Evolutionary conservation across 2,113 vertebrate species (phyloP).

Genomic region (Hirundichthys speculiger): DNA sequence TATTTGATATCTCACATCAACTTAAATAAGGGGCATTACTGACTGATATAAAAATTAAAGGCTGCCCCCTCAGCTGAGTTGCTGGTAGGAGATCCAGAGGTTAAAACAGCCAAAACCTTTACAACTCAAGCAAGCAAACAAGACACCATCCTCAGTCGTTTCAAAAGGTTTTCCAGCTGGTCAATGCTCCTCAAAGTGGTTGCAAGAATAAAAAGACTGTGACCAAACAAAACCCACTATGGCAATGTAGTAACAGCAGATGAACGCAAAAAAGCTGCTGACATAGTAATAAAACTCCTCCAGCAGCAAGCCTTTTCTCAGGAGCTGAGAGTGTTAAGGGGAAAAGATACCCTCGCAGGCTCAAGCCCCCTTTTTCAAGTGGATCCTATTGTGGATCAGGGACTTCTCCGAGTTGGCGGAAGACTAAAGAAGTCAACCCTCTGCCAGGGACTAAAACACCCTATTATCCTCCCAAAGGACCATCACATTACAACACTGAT

Average conservation of each 20-base stretch:
- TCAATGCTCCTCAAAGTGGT: background rate
- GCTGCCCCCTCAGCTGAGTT: accelerated
- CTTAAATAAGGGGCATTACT: no score
- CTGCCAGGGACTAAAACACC: background rate
- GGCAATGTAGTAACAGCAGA: accelerated
- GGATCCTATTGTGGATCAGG: background rate
- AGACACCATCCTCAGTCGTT: accelerated
- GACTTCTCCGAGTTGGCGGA: background rate
- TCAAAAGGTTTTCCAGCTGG: background rate
- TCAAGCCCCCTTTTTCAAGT: background rate
- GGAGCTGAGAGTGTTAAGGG: background rate
- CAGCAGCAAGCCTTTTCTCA: background rate
- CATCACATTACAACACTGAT: background rate
- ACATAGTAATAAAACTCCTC: background rate
- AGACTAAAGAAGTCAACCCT: background rate
- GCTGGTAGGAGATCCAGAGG: background rate
- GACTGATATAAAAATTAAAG: no score
- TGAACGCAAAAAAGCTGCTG: background rate
- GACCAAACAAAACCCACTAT: background rate
- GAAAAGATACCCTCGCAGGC: background rate
- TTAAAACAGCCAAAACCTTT: accelerated
- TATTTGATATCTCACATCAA: no score
- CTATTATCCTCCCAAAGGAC: background rate
- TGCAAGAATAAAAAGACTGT: background rate
- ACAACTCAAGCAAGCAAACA: accelerated